Conservation (phyloP, 2,888 invertebrate species). For the Aproaerema taeniolella region DNA sequence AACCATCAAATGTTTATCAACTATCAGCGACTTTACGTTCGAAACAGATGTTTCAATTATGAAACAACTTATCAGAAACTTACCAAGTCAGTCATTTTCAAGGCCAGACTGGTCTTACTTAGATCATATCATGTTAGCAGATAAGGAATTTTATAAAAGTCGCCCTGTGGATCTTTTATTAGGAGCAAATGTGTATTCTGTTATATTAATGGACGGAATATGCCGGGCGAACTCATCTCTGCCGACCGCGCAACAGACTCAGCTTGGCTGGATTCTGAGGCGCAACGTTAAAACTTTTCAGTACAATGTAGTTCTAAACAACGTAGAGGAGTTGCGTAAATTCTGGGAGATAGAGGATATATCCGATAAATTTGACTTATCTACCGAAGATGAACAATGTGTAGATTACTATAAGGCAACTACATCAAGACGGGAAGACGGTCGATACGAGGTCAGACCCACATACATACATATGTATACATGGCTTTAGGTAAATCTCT, state of each 20-base stretch:
- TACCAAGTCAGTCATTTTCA: slow-evolving; percentile 5
- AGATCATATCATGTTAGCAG: slow-evolving; percentile 18
- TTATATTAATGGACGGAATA: slow-evolving; percentile 13
- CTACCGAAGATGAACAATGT: too few species aligned
- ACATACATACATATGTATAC: too few species aligned
- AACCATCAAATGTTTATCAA: background rate
- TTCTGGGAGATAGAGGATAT: slow-evolving; percentile 19
- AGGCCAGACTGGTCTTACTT: slow-evolving; percentile 20
- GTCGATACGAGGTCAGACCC: too few species aligned
- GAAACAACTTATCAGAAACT: slow-evolving; percentile 13
- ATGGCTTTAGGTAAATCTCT: too few species aligned
- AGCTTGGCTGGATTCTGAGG: slow-evolving; percentile 21
- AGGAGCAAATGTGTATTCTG: background rate
- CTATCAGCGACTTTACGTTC: background rate
- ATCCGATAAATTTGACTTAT: too few species aligned
- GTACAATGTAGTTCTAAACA: slow-evolving; percentile 15
- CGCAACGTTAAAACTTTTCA: slow-evolving; percentile 14
- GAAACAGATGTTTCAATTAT: slow-evolving; percentile 2
- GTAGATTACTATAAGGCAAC: too few species aligned
- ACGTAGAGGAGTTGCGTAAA: slow-evolving; percentile 13
- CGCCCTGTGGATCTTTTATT: background rate
- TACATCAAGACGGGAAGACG: too few species aligned
- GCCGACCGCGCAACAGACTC: slow-evolving; percentile 22
- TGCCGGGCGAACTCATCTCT: slow-evolving; percentile 10
- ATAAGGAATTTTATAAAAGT: slow-evolving; percentile 17